Conservation (phyloP, 2,888 invertebrate genomes). For the Villa cingulata region DNA sequence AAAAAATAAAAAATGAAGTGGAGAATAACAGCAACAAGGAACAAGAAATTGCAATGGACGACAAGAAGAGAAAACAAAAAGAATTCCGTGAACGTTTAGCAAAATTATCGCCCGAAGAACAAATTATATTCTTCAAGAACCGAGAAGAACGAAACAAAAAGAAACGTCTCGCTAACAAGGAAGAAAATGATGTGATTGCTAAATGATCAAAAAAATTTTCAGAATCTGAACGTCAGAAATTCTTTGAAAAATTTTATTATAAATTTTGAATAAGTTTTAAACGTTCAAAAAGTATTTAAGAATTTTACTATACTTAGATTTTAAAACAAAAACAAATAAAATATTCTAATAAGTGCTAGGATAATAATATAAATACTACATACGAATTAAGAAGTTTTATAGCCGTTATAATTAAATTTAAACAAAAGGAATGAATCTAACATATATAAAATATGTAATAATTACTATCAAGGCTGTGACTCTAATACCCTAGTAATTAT, state of each 20-base stretch:
- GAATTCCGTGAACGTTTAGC: slow-evolving; percentile 24
- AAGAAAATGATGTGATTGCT: slow-evolving; percentile 15
- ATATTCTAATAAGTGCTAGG: no score
- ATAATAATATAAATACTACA: no score
- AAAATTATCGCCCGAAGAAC: slow-evolving; percentile 27
- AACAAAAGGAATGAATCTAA: no score
- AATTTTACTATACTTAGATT: no score
- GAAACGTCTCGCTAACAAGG: slow-evolving; percentile 13
- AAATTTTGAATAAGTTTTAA: no score
- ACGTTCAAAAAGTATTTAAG: neutral
- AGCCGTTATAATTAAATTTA: no score
- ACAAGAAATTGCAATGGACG: slow-evolving; percentile 7
- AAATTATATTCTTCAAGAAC: slow-evolving; percentile 25
- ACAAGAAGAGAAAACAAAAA: slow-evolving; percentile 18
- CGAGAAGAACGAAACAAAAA: slow-evolving; percentile 23
- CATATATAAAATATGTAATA: no score
- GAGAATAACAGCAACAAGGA: slow-evolving; percentile 15
- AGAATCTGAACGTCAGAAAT: no score
- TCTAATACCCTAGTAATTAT: neutral
- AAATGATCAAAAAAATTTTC: slow-evolving; percentile 3
- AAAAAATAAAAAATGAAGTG: slow-evolving; percentile 7
- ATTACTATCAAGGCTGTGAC: neutral
- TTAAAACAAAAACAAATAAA: no score
- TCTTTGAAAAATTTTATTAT: no score
- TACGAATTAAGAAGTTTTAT: no score